phyloP scores from a whole-genome alignment of 2,797 vertebrate species.

The Ciconia nigra region DNA sequence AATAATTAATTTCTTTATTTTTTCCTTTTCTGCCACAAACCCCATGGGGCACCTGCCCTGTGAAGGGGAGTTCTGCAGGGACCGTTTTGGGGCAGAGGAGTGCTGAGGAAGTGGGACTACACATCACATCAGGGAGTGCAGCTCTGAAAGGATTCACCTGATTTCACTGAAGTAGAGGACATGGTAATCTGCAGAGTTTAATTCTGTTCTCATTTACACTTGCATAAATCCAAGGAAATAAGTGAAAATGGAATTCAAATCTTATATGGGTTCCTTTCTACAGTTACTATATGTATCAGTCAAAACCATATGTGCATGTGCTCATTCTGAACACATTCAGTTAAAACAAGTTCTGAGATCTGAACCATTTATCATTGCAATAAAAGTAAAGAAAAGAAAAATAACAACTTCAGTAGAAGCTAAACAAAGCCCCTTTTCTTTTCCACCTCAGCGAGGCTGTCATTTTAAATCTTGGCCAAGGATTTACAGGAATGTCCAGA shows the following conservation, averaged over 20 bases:
- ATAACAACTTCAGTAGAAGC: neutral
- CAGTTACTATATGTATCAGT: neutral
- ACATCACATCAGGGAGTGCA: neutral
- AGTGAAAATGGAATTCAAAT: neutral
- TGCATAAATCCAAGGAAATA: neutral
- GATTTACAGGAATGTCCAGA: neutral
- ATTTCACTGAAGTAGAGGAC: neutral
- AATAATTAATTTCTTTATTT: neutral
- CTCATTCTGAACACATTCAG: neutral
- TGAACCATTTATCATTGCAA: neutral
- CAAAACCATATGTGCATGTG: neutral
- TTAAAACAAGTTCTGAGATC: neutral
- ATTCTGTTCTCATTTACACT: neutral
- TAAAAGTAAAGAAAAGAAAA: neutral
- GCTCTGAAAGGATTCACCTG: neutral
- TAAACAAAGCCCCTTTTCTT: neutral
- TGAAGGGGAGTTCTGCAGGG: neutral
- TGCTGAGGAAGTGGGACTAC: neutral
- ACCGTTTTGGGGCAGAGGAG: neutral
- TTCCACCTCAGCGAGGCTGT: neutral
- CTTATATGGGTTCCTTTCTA: neutral
- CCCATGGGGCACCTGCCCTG: fast-evolving
- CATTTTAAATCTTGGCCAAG: neutral
- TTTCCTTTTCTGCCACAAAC: neutral
- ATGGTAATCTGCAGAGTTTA: neutral